Base-by-base conservation (phyloP, 2,888 invertebrate genomes). In the Prosopocoilus inquinatus region DNA sequence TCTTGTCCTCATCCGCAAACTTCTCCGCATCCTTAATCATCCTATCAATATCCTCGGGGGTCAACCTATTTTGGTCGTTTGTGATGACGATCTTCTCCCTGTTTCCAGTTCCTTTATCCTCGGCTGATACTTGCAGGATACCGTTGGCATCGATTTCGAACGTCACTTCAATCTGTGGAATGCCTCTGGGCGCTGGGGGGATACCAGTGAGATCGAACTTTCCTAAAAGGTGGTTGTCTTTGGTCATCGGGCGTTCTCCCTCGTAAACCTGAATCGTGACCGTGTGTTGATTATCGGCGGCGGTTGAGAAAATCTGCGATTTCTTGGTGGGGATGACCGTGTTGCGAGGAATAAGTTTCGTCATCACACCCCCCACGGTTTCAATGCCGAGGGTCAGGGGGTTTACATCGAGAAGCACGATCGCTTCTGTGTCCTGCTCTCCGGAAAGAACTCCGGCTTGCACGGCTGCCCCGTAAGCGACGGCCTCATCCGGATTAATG, bases 11-110 rank as follows among this genome's bases (percentile, higher is more conserved):
- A 71, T 98, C 98, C 12, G 97, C 96, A 79, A 97, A 99, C 78
- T 94, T 94, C 80, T 99, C 99, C 1, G 98, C 97, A 74, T 99
- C 98, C 79, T 93, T 93, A 78, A 99, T 96, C 99, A 99, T 99
- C 60, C 96, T 85, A 74, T 99, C 97, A 66, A 99, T 99, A 71
- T 99, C 98, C 67, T 99, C 98, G 3, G 96, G 97, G 9, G 96
- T 95, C 60, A 99, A 79, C 63, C 97, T 84, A 79, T 97, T 97
- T 78, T 97, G 96, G 73, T 98, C 98, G 73, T 99, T 98, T 66
- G 97, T 97, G 76, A 99, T 99, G 58, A 96, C 95, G 72, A 99
- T 98, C 82, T 98, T 96, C 75, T 99, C 96, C 71, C 96, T 88
- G 81, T 96, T 97, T 55, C 98, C 98, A 43, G 99, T 98, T 58